These are phyloP conservation scores for Lycia hirtaria DNA, from an alignment of 2,888 invertebrate genomes.

Conservation along the genomic window DNA sequence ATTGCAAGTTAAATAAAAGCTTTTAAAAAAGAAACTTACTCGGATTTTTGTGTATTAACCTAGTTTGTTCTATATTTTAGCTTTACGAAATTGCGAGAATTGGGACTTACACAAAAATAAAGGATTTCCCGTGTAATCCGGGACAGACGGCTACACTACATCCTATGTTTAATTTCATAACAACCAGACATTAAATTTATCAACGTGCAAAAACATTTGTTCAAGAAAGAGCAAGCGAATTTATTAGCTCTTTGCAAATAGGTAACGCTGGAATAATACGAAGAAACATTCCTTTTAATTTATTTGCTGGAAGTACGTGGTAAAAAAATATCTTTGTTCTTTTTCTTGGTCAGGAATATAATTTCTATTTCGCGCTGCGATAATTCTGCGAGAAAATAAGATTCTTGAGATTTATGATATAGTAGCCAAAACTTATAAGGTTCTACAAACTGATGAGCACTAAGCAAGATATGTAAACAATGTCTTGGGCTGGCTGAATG, in stretches of 20 bases:
- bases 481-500: too few species aligned
- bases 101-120: too few species aligned
- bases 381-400: neutral
- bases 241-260: slow-evolving; percentile 13
- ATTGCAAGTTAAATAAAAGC: too few species aligned
- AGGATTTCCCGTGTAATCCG: too few species aligned
- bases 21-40: too few species aligned
- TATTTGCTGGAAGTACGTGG: slow-evolving; percentile 1
- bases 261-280: slow-evolving; percentile 2
- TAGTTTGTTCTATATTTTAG: too few species aligned
- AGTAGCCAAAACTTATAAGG: too few species aligned
- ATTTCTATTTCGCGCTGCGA: neutral
- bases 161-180: slow-evolving; percentile 1
- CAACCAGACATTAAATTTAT: slow-evolving; percentile 10
- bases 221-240: slow-evolving; percentile 8
- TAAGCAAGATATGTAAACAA: too few species aligned
- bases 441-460: too few species aligned
- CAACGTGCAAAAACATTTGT: slow-evolving; percentile 16
- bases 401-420: too few species aligned
- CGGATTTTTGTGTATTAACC: too few species aligned
- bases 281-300: slow-evolving; percentile 10
- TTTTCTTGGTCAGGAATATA: neutral
- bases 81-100: too few species aligned
- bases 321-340: neutral
- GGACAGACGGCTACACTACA: neutral